phyloP scores from a whole-genome alignment of 2,113 vertebrate genomes.

The Prinia subflava region DNA sequence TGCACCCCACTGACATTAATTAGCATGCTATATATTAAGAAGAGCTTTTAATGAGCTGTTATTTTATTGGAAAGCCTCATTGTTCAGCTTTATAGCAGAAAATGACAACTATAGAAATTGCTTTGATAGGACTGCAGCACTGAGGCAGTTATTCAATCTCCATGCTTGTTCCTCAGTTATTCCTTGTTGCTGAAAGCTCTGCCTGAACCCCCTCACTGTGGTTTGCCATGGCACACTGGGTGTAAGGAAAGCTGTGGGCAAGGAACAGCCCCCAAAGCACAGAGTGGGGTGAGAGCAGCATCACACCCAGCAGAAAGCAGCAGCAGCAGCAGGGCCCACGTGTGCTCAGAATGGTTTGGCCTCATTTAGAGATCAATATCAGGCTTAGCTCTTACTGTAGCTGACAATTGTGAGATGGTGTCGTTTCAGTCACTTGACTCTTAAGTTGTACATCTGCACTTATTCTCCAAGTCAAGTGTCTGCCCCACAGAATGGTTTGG shows the following conservation, averaged over 20 bases:
- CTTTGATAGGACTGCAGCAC: conserved; percentile 65
- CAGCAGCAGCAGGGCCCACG: neutral
- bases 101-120: conserved; percentile 71
- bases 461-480: neutral
- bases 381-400: neutral
- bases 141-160: conserved; percentile 45
- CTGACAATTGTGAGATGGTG: accelerated
- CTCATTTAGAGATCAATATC: neutral
- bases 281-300: neutral
- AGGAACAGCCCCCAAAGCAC: neutral
- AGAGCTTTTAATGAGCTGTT: conserved; percentile 79
- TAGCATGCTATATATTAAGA: conserved; percentile 79
- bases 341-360: neutral
- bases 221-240: neutral
- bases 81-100: conserved; percentile 80
- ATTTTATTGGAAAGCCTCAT: conserved; percentile 73
- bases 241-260: neutral
- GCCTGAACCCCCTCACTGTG: neutral
- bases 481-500: neutral
- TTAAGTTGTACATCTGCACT: neutral
- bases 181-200: neutral
- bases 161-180: neutral
- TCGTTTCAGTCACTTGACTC: neutral
- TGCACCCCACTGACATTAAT: conserved; percentile 80
- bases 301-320: neutral